Percentiles rank a stretch among this genome's conserved stretches.
phyloP scores from a whole-genome alignment of 2,888 invertebrate species.

The Ischnus inquisitorius region DNA sequence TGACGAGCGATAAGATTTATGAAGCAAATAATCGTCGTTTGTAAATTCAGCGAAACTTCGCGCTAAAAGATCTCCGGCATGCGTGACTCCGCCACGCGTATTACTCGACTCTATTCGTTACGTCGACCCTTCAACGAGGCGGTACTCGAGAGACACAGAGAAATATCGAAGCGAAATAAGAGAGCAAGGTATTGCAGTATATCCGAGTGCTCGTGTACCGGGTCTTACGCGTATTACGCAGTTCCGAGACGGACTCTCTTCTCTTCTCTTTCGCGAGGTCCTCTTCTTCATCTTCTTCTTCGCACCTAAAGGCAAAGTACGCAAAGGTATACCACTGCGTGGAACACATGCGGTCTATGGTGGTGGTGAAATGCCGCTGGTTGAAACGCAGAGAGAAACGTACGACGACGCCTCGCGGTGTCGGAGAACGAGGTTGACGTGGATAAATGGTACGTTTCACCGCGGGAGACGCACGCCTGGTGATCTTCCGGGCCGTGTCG shows the following conservation, averaged over 20 bases:
- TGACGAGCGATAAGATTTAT: neutral
- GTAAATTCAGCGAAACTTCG: neutral
- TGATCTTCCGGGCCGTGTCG: slow-evolving; percentile 79
- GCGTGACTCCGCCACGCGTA: neutral
- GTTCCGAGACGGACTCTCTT: slow-evolving; percentile 29
- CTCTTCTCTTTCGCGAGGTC: slow-evolving; percentile 31
- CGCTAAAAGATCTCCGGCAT: neutral
- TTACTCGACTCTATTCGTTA: neutral
- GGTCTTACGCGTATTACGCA: slow-evolving; percentile 30
- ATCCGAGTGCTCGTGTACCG: slow-evolving; percentile 12
- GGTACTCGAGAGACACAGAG: slow-evolving; percentile 13
- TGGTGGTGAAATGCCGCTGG: slow-evolving; percentile 40
- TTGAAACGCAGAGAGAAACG: slow-evolving; percentile 43
- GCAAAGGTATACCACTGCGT: slow-evolving; percentile 22
- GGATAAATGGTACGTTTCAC: slow-evolving; percentile 83
- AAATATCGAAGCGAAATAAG: slow-evolving; percentile 16
- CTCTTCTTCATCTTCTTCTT: slow-evolving; percentile 36
- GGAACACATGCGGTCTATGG: slow-evolving; percentile 23
- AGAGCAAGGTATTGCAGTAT: neutral
- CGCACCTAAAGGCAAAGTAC: slow-evolving; percentile 40
- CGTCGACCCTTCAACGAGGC: neutral
- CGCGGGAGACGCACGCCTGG: slow-evolving; percentile 79
- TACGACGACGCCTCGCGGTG: slow-evolving; percentile 77
- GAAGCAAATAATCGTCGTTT: neutral
- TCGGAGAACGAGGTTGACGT: slow-evolving; percentile 83